Evolutionary conservation across 1,140 invertebrate species (phyloP).

Genomic region (Drosophila pallidifrons): DNA sequence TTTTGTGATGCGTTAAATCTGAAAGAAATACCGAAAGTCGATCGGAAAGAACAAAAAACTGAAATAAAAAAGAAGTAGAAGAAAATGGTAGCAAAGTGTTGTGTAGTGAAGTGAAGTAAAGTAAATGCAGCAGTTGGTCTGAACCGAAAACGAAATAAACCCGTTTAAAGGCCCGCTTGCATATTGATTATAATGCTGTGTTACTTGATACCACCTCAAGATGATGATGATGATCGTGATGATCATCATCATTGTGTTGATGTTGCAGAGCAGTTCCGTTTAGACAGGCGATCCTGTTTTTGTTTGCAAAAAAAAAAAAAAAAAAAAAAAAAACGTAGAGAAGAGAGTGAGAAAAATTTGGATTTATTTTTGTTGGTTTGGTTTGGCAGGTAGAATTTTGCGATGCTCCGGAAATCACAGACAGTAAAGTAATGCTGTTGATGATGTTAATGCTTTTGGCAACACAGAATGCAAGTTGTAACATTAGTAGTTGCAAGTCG

Average conservation of each 20-base stretch:
- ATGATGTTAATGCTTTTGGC: not conserved
- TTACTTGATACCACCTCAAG: conserved; percentile 51
- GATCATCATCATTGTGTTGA: conserved; percentile 24
- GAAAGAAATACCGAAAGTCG: conserved; percentile 52
- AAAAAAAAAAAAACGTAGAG: no score
- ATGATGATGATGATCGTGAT: conserved; percentile 31
- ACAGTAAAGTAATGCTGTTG: conserved; percentile 24
- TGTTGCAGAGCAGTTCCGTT: conserved; percentile 69
- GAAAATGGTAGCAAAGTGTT: conserved; percentile 7
- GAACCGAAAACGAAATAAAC: conserved; percentile 17
- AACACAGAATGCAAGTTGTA: not conserved
- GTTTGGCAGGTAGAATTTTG: conserved; percentile 44
- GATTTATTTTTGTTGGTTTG: not conserved
- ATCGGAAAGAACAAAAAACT: conserved; percentile 38
- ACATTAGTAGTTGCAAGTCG: conserved; percentile 11
- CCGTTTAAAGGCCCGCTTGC: conserved; percentile 45
- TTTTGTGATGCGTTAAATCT: conserved; percentile 77
- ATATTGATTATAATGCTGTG: conserved; percentile 56
- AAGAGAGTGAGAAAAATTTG: conserved; percentile 2
- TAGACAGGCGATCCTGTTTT: conserved; percentile 56
- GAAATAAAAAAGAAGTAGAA: conserved; percentile 18
- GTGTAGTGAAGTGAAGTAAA: not conserved
- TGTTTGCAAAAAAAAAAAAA: not conserved
- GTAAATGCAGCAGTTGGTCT: conserved; percentile 43
- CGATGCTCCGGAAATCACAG: conserved; percentile 45